phyloP scores from a whole-genome alignment of 2,888 invertebrate genomes.

The Amblyteles armatorius region DNA sequence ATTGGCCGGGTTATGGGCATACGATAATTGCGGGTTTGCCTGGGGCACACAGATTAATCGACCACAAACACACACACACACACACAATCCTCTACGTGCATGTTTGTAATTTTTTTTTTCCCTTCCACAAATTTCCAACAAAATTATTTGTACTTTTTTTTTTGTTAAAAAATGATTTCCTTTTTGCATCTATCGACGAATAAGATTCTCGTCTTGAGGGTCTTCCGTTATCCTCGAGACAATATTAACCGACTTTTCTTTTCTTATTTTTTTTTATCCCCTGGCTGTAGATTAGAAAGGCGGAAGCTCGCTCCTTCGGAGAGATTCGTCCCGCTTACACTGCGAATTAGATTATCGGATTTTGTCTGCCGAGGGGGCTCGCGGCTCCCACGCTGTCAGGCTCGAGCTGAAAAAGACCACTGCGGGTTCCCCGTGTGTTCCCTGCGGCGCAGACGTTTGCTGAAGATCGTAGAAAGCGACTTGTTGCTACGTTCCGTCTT shows the following conservation, averaged over 20 bases:
- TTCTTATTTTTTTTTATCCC: too few relatives aligned
- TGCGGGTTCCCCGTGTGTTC: conserved; percentile 5
- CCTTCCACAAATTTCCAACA: not conserved
- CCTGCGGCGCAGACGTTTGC: conserved; percentile 4
- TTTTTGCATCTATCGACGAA: too few relatives aligned
- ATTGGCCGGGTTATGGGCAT: not conserved
- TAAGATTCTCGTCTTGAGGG: too few relatives aligned
- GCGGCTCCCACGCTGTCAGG: conserved; percentile 48
- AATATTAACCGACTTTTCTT: not conserved
- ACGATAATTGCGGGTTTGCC: conserved; percentile 4
- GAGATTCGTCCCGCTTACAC: not conserved
- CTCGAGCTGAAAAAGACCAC: conserved; percentile 28
- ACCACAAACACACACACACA: not conserved
- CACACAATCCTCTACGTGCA: not conserved
- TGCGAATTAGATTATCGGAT: conserved; percentile 43
- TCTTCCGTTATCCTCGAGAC: too few relatives aligned
- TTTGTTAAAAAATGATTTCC: too few relatives aligned
- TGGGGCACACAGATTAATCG: not conserved
- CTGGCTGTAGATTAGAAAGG: not conserved
- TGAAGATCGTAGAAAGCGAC: conserved; percentile 5
- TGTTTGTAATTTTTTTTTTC: not conserved
- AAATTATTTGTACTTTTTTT: not conserved
- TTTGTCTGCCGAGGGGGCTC: conserved; percentile 20
- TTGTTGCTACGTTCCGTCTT: not conserved
- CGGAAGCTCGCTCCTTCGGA: not conserved